Evolutionary conservation across 2,888 invertebrate genomes (phyloP).

Genomic region (Gandaritis pyraliata): DNA sequence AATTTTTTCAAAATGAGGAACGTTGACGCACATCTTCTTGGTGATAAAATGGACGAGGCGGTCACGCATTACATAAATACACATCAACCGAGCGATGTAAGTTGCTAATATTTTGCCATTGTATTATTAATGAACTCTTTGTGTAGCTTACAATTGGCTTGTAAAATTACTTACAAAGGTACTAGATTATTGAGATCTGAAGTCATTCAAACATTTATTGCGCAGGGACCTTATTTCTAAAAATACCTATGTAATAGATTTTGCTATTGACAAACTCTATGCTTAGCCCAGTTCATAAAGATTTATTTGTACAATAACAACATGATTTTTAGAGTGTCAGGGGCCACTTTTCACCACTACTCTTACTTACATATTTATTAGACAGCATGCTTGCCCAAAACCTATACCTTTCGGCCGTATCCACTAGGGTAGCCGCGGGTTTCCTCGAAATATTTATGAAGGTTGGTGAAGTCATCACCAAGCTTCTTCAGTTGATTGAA

Average conservation of each 20-base stretch:
- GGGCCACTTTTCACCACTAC: too few relatives aligned
- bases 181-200: neutral
- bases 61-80: conserved; percentile 77
- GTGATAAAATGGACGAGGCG: conserved; percentile 75
- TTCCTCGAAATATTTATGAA: too few relatives aligned
- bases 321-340: too few relatives aligned
- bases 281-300: too few relatives aligned
- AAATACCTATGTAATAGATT: neutral
- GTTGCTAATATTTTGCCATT: conserved; percentile 13
- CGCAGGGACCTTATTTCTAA: neutral
- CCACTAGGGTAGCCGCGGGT: too few relatives aligned
- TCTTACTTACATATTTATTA: too few relatives aligned
- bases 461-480: too few relatives aligned
- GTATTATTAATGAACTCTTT: conserved; percentile 17
- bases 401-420: too few relatives aligned
- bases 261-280: neutral
- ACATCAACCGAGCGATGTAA: conserved; percentile 70
- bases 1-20: conserved; percentile 59
- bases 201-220: neutral
- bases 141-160: conserved; percentile 5
- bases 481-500: too few relatives aligned
- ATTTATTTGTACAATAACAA: too few relatives aligned
- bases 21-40: conserved; percentile 63
- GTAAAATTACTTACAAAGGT: neutral
- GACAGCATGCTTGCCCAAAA: too few relatives aligned